Conservation (phyloP, 2,797 vertebrate genomes). For the Dromococcyx pavoninus region DNA sequence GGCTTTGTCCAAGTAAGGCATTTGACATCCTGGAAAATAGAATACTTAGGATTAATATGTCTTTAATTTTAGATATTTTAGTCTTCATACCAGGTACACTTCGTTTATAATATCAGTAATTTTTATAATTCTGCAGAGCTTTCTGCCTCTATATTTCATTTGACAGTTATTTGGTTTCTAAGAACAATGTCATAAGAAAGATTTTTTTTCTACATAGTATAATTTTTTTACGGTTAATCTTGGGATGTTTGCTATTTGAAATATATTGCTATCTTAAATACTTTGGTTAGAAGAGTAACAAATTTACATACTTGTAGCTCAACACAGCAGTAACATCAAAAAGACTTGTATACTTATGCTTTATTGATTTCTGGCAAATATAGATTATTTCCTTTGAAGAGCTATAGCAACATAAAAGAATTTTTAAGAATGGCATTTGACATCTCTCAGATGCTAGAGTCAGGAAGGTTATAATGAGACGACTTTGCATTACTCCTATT, state of each 20-base stretch:
- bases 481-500: not conserved
- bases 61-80: not conserved
- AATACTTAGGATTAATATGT: not conserved
- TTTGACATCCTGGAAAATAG: not conserved
- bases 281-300: not conserved
- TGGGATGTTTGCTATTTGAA: not conserved
- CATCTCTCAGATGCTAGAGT: not conserved
- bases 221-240: not conserved
- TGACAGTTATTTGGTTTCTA: not conserved
- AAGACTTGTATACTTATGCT: not conserved
- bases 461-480: not conserved
- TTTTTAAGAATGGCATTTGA: constrained; percentile 1
- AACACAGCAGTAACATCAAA: not conserved
- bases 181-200: not conserved
- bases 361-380: not conserved
- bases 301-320: not conserved
- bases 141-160: not conserved
- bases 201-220: not conserved
- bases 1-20: not conserved
- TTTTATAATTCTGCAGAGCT: not conserved
- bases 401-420: not conserved
- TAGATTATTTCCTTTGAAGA: not conserved
- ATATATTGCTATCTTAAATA: not conserved
- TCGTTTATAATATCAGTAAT: not conserved
- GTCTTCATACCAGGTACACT: not conserved